phyloP scores from a whole-genome alignment of 2,113 vertebrate genomes.

The Mugil cephalus region DNA sequence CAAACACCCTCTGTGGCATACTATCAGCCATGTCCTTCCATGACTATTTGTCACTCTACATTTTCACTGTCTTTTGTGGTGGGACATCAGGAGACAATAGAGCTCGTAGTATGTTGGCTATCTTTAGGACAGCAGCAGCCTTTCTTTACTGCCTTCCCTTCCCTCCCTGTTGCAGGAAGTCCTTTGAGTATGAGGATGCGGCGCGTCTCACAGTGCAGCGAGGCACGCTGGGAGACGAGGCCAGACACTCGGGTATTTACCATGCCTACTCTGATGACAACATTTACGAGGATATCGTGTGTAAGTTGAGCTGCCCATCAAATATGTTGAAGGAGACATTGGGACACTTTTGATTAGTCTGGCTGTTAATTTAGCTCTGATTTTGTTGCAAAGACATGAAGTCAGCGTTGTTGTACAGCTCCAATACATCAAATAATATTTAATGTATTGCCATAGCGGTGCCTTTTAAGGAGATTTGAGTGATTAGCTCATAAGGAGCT shows the following conservation, averaged over 20 bases:
- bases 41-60: slow-evolving; percentile 4
- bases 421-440: too few species aligned
- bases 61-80: slow-evolving; percentile 7
- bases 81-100: neutral
- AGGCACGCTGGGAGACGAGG: slow-evolving; percentile 76
- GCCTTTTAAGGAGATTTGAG: too few species aligned
- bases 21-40: slow-evolving; percentile 32
- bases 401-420: slow-evolving; percentile 7
- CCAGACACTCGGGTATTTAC: slow-evolving; percentile 82
- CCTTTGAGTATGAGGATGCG: slow-evolving; percentile 97
- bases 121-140: slow-evolving; percentile 33
- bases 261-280: slow-evolving; percentile 94
- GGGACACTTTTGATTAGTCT: neutral
- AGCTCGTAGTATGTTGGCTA: slow-evolving; percentile 13
- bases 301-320: slow-evolving; percentile 82
- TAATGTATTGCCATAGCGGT: too few species aligned
- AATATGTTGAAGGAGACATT: neutral
- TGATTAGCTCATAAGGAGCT: too few species aligned
- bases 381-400: slow-evolving; percentile 25
- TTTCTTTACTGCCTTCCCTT: slow-evolving; percentile 39
- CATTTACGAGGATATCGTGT: slow-evolving; percentile 96
- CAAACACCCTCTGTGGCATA: neutral
- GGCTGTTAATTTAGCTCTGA: slow-evolving; percentile 4
- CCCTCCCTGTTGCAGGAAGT: slow-evolving; percentile 88
- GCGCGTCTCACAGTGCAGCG: slow-evolving; percentile 85